Base-by-base conservation (phyloP, 2,113 vertebrate genomes). In the Parus major region DNA sequence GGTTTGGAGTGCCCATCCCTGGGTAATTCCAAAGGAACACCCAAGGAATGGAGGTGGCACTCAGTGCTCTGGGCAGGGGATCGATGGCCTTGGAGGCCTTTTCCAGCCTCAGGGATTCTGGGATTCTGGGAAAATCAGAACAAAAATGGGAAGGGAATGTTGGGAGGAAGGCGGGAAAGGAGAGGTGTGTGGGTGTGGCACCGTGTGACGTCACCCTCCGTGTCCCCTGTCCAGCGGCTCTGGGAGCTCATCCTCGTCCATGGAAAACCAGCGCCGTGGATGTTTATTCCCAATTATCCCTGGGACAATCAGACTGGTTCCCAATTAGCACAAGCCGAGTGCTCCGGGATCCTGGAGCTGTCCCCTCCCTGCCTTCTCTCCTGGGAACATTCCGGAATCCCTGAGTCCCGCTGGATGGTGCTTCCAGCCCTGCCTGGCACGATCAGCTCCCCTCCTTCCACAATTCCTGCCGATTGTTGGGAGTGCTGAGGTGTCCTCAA, bases 401-500 rank as follows among this genome's bases (percentile, higher is more conserved):
- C 27, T 4, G 63, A 25, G 18, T 39, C 88, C 94, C n/a, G 2
- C 3, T 60, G 96, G 96, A 63, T 35, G 42, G 87, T 92, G 47
- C 95, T 95, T 91, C 94, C 96, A 89, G 93, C 71, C 88, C 96
- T 0, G 14, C 95, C 97, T 89, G 88, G 96, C 96, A 77, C 55
- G 75, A 88, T 65, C 97, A 69, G 76, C 75, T 8, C 59, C 73
- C 93, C 25, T 93, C 95, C 94, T 93, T 83, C 87, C 95, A 95
- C 83, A 63, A 73, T 90, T 88, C 94, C 95, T 55, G 69, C 97
- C 92, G 93, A 94, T 97, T 95, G 56, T 41, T 84, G 82, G 84
- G 72, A 0, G 28, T 91, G 88, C 65, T 44, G 9, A 1, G 17
- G 52, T 71, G 70, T 57, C 88, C 86, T 56, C 93, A 70, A 94